Conservation (phyloP, 2,888 invertebrate genomes). For the Macrophya alboannulata region DNA sequence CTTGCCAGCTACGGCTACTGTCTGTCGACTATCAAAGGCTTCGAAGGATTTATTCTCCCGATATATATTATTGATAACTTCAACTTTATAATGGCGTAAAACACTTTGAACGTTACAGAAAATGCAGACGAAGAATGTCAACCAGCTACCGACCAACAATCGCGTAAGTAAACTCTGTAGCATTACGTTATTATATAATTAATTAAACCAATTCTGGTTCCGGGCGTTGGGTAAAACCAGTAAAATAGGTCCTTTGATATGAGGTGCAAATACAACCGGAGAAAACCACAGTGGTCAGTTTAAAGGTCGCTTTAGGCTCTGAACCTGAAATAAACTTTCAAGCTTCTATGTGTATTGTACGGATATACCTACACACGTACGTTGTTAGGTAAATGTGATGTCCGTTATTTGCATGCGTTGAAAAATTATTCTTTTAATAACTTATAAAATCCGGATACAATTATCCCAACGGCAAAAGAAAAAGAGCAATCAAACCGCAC, state of each 20-base stretch:
- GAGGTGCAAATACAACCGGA: not conserved
- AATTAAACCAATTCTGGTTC: not conserved
- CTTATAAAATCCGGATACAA: not conserved
- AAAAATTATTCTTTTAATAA: not conserved
- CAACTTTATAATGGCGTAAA: not conserved
- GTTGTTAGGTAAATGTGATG: not conserved
- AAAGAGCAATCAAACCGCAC: not conserved
- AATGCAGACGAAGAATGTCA: constrained; percentile 72
- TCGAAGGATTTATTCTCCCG: not conserved
- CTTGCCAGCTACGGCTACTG: not conserved
- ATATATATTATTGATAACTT: constrained; percentile 10
- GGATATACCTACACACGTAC: not conserved
- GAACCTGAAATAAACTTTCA: not conserved
- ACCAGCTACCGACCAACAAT: constrained; percentile 63
- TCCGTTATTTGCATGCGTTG: not conserved
- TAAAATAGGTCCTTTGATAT: constrained; percentile 5
- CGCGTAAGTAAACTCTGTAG: constrained; percentile 64
- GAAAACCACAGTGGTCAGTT: constrained; percentile 18
- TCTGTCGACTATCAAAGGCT: constrained; percentile 1
- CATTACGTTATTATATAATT: constrained; percentile 42
- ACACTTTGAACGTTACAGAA: constrained; percentile 58
- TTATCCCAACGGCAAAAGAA: not conserved
- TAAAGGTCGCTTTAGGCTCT: not conserved
- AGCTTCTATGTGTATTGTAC: not conserved
- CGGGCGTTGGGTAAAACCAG: not conserved